Base-by-base conservation (phyloP, 92 coral and sea anemone genomes). In the Phenganax stokvisi region DNA sequence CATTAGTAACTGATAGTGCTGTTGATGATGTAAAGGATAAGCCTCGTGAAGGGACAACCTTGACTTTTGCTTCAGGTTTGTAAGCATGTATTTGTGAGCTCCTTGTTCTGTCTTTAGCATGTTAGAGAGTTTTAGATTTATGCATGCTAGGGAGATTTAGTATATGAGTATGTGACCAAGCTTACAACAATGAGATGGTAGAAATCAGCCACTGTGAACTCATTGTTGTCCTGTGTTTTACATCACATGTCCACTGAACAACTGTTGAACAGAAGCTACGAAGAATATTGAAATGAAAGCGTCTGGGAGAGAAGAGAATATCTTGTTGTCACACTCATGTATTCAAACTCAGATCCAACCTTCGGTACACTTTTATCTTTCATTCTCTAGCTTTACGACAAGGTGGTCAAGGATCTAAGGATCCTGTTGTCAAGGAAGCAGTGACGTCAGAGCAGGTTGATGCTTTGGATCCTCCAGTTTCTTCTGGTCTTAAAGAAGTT, bases 61-160 rank as follows among this genome's bases (percentile, higher is more conserved):
- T 96, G 67, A 91, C 98, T 47, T 93, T 93, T 87, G 98, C 98
- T 54, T 93, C 98, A 85, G 98, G 98, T 93, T 72, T 61, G 10
- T 9, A 63, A 12, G 51, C 16, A 13, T 28, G 51, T 61, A 37
- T 37, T 37, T 37, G 47, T 37, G 47, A 37, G 47, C 47, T 37
- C 47, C 47, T 37, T 37, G 47, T 37, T 37, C 47, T 37, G 47
- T 37, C 47, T 37, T 37, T 37, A 1, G 47, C 5, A 37, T 37
- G 47, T 37, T 37, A 37, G 47, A 37, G 47, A 37, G 47, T 37
- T 37, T 37, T 37, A 37, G 47, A 37, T 37, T 37, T 1, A 37
- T 37, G 47, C 5, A 5, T 37, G 47, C 5, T 37, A 37, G 47
- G 47, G 47, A 37, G 47, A 37, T 37, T 37, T 37, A 37, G 5